Conservation (phyloP, 2,797 vertebrate genomes). For the Ptychobarbus kaznakovi region DNA sequence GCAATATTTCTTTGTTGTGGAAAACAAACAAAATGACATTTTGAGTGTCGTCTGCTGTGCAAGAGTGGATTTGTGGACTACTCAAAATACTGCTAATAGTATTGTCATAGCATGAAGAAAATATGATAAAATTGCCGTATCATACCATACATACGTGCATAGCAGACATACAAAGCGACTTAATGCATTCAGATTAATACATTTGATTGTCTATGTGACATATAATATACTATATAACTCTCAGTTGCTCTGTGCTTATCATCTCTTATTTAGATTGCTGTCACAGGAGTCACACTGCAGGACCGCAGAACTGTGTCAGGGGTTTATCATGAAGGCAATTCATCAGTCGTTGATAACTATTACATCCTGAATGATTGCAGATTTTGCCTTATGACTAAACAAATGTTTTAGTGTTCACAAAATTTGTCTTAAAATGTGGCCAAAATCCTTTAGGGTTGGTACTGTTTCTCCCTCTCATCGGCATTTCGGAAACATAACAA, state of each 20-base stretch:
- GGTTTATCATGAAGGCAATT: neutral
- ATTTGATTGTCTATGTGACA: too few relatives aligned
- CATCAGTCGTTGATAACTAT: neutral
- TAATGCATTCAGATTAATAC: too few relatives aligned
- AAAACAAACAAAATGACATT: neutral
- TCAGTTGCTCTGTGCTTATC: neutral
- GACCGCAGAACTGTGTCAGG: neutral
- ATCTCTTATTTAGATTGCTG: neutral
- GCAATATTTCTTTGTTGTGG: neutral
- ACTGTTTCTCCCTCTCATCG: neutral
- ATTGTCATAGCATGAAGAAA: neutral
- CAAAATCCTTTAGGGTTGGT: neutral
- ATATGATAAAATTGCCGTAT: too few relatives aligned
- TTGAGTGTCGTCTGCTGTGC: too few relatives aligned
- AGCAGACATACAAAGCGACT: too few relatives aligned
- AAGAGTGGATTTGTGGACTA: neutral
- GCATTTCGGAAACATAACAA: neutral
- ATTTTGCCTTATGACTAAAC: conserved; percentile 3
- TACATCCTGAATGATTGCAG: conserved; percentile 5
- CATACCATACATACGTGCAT: too few relatives aligned
- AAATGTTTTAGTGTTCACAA: neutral
- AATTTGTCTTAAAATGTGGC: neutral
- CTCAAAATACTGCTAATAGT: neutral
- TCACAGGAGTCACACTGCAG: neutral
- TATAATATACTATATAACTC: too few relatives aligned